Conservation (phyloP, 2,113 vertebrate species). For the Urocitellus parryii region DNA sequence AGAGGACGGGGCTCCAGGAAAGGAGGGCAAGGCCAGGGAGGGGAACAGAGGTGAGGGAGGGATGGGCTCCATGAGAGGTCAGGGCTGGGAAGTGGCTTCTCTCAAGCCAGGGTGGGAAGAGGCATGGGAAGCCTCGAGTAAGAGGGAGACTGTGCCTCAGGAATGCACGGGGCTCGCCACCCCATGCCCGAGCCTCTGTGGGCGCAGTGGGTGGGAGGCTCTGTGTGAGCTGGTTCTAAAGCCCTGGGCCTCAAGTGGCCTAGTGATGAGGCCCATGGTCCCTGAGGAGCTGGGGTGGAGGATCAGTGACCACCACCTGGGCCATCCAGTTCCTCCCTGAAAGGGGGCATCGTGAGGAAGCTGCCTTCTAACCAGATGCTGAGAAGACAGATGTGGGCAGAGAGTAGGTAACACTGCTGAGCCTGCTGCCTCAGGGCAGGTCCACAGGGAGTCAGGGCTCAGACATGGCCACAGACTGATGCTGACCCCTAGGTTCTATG, state of each 20-base stretch:
- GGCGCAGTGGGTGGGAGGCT: not conserved
- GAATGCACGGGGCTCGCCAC: not conserved
- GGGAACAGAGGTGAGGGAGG: not conserved
- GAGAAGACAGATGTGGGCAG: not conserved
- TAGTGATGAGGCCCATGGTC: not conserved
- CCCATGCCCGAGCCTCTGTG: rapidly evolving
- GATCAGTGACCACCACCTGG: not conserved
- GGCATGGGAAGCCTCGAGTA: not conserved
- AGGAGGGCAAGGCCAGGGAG: not conserved
- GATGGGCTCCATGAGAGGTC: not conserved
- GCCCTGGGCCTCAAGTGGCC: not conserved
- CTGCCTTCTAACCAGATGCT: not conserved
- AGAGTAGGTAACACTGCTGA: not conserved
- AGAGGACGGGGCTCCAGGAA: not conserved
- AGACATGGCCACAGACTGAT: not conserved
- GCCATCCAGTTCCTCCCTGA: not conserved
- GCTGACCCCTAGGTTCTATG: not conserved
- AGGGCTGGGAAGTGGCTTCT: not conserved
- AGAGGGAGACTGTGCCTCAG: not conserved
- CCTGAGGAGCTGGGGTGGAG: too few species aligned
- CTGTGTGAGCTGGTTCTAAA: not conserved
- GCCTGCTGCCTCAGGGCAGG: not conserved
- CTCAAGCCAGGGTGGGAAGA: not conserved
- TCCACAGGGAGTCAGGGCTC: not conserved
- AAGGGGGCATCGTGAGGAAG: not conserved